Evolutionary conservation across 2,797 vertebrate species (phyloP).

Genomic region (Falco naumanni): DNA sequence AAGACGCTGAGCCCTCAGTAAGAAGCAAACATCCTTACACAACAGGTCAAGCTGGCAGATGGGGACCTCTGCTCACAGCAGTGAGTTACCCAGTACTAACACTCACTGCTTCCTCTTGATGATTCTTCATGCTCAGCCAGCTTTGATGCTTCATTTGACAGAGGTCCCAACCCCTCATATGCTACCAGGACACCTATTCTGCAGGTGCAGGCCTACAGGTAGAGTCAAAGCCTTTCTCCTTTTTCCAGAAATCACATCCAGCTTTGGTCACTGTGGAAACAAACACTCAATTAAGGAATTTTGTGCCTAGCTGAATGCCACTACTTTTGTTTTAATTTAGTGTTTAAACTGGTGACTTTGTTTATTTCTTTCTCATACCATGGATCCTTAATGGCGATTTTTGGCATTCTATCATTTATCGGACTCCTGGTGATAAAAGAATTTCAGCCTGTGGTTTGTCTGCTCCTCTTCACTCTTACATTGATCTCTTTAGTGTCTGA

Average conservation of each 20-base stretch:
- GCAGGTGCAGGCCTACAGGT: not conserved
- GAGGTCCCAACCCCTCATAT: not conserved
- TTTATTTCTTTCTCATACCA: not conserved
- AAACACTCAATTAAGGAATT: not conserved
- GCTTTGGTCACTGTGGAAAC: not conserved
- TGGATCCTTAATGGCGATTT: not conserved
- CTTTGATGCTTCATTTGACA: not conserved
- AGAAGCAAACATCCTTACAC: not conserved
- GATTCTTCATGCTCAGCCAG: not conserved
- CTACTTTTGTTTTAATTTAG: not conserved
- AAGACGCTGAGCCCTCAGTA: not conserved
- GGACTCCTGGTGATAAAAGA: not conserved
- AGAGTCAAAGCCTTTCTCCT: not conserved
- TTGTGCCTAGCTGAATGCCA: not conserved
- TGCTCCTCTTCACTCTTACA: not conserved
- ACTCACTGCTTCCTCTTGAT: not conserved
- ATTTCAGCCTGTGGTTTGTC: not conserved
- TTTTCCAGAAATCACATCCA: not conserved
- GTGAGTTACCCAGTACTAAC: not conserved
- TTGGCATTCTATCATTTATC: not conserved
- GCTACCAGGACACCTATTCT: not conserved
- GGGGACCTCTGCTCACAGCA: not conserved
- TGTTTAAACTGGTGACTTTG: not conserved
- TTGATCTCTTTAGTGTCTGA: not conserved
- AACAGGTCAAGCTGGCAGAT: not conserved